Conservation (phyloP, 2,888 invertebrate genomes). For the Acleris literana region DNA sequence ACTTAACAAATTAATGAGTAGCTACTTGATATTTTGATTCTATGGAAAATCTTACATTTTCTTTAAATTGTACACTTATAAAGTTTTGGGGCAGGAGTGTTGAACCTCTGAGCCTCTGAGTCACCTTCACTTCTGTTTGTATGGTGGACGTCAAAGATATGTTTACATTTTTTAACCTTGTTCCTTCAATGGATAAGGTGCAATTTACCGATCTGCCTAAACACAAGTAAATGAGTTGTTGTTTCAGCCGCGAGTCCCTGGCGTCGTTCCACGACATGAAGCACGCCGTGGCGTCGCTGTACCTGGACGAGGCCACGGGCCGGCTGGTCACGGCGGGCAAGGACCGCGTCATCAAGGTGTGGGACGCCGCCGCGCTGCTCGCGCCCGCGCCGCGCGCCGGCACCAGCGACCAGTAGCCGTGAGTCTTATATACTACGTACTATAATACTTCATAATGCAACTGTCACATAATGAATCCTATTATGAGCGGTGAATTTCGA, state of each 20-base stretch:
- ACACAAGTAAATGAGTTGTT: conserved; percentile 4
- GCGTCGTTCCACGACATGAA: conserved; percentile 98
- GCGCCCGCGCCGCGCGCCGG: conserved; percentile 68
- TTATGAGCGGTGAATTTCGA: too few species aligned
- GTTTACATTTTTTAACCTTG: too few species aligned
- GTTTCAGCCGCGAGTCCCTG: conserved; percentile 91
- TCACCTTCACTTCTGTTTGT: too few species aligned
- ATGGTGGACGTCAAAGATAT: too few species aligned
- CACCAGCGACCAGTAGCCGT: conserved; percentile 51
- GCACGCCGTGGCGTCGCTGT: conserved; percentile 94
- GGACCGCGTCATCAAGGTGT: conserved; percentile 96
- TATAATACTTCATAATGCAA: neutral
- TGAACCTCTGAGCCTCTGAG: too few species aligned
- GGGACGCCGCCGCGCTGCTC: conserved; percentile 90
- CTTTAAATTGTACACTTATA: too few species aligned
- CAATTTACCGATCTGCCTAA: too few species aligned
- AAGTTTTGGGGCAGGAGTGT: too few species aligned
- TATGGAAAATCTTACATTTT: too few species aligned
- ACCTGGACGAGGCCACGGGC: conserved; percentile 94
- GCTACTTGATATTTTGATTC: too few species aligned
- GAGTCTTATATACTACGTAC: neutral
- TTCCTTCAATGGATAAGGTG: too few species aligned
- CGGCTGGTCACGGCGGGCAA: conserved; percentile 96
- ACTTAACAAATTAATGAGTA: neutral
- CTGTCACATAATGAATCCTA: too few species aligned